Percentiles rank a stretch among this genome's conserved stretches.
These are phyloP conservation scores for Scaeva pyrastri DNA, from an alignment of 2,888 invertebrate species.

Conservation along the genomic window DNA sequence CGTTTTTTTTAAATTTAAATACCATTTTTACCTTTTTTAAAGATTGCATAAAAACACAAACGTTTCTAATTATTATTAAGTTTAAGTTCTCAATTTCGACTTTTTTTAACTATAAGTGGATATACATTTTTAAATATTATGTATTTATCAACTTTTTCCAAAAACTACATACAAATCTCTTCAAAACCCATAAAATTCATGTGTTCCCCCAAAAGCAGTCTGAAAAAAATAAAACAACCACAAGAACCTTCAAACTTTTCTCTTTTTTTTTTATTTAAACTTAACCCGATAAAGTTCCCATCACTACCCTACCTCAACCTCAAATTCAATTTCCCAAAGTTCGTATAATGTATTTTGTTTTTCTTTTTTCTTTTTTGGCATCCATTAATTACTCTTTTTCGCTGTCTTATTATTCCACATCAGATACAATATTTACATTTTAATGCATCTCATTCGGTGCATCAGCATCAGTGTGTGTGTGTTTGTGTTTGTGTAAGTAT, in stretches of 20 bases:
- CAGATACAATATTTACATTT: constrained; percentile 15
- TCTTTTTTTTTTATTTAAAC: not conserved
- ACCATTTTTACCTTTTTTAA: too few relatives aligned
- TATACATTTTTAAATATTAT: too few relatives aligned
- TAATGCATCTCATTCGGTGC: constrained; percentile 19
- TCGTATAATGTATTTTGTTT: not conserved
- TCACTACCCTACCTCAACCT: not conserved
- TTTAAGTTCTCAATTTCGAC: too few relatives aligned
- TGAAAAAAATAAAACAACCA: not conserved
- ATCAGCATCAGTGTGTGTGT: too few relatives aligned
- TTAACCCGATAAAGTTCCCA: not conserved
- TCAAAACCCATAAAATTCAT: not conserved
- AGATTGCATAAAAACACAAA: too few relatives aligned
- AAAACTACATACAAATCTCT: too few relatives aligned
- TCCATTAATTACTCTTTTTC: constrained; percentile 24
- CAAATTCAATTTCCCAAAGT: constrained; percentile 19
- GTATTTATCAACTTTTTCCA: too few relatives aligned
- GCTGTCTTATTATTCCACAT: not conserved
- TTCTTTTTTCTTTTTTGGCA: not conserved
- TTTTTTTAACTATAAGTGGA: too few relatives aligned
- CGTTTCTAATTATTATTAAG: too few relatives aligned
- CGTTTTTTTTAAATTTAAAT: too few relatives aligned
- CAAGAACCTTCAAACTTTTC: constrained; percentile 2
- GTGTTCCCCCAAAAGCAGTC: not conserved
- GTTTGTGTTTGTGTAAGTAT: too few relatives aligned